Evolutionary conservation across 2,888 invertebrate genomes (phyloP).

Genomic region (Mesorhabditis sp.): DNA sequence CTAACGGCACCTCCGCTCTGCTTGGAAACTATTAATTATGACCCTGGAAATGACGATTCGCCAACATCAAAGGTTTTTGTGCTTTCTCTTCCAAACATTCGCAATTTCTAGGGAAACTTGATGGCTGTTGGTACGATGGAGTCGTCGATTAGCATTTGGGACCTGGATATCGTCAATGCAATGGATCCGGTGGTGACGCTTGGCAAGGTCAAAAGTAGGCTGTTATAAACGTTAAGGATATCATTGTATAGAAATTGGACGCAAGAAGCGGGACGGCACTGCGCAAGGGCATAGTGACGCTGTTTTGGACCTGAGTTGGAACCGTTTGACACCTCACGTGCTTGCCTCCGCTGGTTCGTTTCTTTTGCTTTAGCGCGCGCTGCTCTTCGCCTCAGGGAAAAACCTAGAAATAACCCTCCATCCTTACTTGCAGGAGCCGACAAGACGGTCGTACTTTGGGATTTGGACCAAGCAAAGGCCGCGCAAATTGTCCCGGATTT

Average conservation of each 20-base stretch:
- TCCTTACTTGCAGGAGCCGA: conserved; percentile 68
- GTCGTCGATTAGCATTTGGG: conserved; percentile 91
- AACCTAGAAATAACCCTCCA: neutral
- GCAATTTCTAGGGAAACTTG: conserved; percentile 69
- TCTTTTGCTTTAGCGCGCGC: neutral
- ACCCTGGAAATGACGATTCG: conserved; percentile 69
- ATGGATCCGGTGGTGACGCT: conserved; percentile 82
- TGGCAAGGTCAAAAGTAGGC: conserved; percentile 18
- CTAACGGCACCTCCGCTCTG: conserved; percentile 84
- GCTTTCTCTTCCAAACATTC: neutral
- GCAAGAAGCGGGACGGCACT: conserved; percentile 43
- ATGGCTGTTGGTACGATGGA: conserved; percentile 90
- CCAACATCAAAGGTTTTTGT: neutral
- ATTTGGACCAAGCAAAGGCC: conserved; percentile 76
- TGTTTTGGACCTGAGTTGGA: conserved; percentile 87
- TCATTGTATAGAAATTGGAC: neutral
- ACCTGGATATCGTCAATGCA: conserved; percentile 85
- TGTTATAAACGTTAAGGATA: neutral
- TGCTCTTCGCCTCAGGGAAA: neutral
- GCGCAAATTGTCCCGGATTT: conserved; percentile 60
- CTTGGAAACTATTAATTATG: conserved; percentile 85
- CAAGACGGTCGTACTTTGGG: conserved; percentile 82
- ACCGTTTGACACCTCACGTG: conserved; percentile 67
- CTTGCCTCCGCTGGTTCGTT: conserved; percentile 78
- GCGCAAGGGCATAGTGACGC: conserved; percentile 76